Percentiles rank a stretch among this genome's conserved stretches.
These are phyloP conservation scores for Asbolus verrucosus DNA, from an alignment of 1,140 invertebrate genomes.

Conservation along the genomic window DNA sequence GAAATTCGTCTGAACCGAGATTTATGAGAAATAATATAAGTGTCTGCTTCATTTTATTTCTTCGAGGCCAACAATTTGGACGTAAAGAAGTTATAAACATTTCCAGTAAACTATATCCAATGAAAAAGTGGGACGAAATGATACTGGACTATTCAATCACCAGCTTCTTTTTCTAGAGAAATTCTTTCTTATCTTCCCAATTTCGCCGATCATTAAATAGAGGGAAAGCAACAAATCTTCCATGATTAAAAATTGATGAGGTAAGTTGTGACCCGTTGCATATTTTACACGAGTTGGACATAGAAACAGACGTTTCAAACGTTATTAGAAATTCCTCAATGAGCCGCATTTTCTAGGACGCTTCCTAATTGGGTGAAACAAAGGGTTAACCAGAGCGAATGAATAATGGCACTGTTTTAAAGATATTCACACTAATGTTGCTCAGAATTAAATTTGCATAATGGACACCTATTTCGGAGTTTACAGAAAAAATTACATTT, in stretches of 20 bases:
- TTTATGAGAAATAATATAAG: conserved; percentile 37
- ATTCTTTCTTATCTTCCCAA: background rate
- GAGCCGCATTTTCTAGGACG: background rate
- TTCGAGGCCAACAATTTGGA: conserved; percentile 27
- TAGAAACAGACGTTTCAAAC: conserved; percentile 7
- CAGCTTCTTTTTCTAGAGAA: conserved; percentile 2
- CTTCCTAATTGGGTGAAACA: conserved; percentile 8
- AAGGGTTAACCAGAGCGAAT: background rate
- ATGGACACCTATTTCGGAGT: background rate
- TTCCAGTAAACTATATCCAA: conserved; percentile 22
- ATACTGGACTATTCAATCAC: background rate
- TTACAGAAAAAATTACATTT: conserved; percentile 9
- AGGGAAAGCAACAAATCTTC: background rate
- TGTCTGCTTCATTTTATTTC: conserved; percentile 32
- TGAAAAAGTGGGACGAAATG: background rate
- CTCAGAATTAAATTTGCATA: background rate
- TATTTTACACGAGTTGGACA: background rate
- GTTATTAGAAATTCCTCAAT: conserved; percentile 1
- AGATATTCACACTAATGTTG: background rate
- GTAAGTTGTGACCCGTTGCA: background rate
- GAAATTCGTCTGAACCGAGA: conserved; percentile 16
- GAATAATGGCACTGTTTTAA: background rate
- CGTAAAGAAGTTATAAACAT: conserved; percentile 26
- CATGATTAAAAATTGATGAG: no score
- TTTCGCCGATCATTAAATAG: conserved; percentile 12